Evolutionary conservation across 2,797 vertebrate genomes (phyloP).

Genomic region (Scolopax bukidnonensis): DNA sequence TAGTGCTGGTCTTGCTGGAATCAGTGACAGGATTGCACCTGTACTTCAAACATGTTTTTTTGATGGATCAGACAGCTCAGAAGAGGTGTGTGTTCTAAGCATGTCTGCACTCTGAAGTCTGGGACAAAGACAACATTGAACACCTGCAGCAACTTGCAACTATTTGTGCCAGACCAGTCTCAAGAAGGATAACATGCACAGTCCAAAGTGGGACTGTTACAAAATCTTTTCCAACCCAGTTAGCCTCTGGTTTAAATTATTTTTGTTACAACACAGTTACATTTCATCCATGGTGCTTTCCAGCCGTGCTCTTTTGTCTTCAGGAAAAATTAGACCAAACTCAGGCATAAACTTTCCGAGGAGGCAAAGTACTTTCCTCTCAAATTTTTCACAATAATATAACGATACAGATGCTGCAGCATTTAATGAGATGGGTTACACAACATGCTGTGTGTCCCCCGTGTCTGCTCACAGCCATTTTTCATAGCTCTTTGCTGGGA

Average conservation of each 20-base stretch:
- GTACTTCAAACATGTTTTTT: not conserved
- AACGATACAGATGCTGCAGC: not conserved
- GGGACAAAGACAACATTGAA: not conserved
- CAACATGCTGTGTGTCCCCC: not conserved
- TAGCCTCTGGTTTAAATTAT: not conserved
- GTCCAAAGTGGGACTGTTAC: not conserved
- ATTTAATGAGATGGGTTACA: not conserved
- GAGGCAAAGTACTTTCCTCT: not conserved
- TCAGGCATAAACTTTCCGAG: not conserved
- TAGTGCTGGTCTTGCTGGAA: not conserved
- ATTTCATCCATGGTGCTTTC: not conserved
- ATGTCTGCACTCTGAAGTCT: not conserved
- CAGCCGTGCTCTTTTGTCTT: not conserved
- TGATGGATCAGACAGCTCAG: not conserved
- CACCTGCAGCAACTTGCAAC: not conserved
- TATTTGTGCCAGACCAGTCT: not conserved
- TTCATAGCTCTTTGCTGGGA: not conserved
- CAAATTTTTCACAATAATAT: not conserved
- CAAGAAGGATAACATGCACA: not conserved
- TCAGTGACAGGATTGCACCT: not conserved
- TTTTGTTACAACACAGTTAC: not conserved
- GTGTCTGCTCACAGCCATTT: not conserved
- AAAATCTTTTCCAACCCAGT: constrained; percentile 6
- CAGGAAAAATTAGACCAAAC: not conserved
- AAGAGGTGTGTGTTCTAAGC: not conserved